Conservation (phyloP, 2,113 vertebrate genomes). For the Micronycteris hirsuta region DNA sequence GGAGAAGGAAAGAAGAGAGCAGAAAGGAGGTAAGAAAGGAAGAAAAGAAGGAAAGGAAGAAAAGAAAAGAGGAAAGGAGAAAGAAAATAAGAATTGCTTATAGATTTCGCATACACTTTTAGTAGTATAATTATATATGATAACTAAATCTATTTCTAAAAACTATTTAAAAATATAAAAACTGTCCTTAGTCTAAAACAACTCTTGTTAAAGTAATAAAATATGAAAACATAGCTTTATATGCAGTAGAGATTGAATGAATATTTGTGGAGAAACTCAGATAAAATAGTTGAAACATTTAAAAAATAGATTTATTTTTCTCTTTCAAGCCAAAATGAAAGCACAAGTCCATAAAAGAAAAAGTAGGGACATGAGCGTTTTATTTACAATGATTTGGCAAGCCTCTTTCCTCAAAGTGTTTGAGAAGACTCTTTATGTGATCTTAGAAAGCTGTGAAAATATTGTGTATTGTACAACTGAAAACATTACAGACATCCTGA, state of each 20-base stretch:
- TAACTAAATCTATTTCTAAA: background rate
- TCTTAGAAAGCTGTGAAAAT: constrained; percentile 64
- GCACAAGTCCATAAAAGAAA: background rate
- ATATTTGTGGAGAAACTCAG: background rate
- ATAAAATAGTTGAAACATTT: background rate
- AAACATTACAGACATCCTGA: constrained; percentile 53
- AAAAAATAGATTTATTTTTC: background rate
- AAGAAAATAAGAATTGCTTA: background rate
- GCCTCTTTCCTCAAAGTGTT: background rate
- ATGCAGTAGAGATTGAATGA: background rate
- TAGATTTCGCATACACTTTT: background rate
- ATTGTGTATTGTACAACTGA: constrained; percentile 28
- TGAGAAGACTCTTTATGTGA: constrained; percentile 21
- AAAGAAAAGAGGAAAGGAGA: background rate
- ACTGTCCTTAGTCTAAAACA: background rate
- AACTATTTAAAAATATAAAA: background rate
- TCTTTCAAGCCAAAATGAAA: constrained; percentile 21
- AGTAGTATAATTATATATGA: background rate
- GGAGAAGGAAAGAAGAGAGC: background rate
- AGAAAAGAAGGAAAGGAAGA: background rate
- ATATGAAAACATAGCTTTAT: background rate
- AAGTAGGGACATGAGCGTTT: constrained; percentile 1
- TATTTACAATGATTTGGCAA: constrained; percentile 43
- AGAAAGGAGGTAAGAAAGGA: background rate
- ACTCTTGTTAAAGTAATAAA: background rate